Percentiles rank a stretch among this genome's conserved stretches.
Evolutionary conservation across 2,888 invertebrate genomes (phyloP).

Genomic region (Melolontha melolontha): DNA sequence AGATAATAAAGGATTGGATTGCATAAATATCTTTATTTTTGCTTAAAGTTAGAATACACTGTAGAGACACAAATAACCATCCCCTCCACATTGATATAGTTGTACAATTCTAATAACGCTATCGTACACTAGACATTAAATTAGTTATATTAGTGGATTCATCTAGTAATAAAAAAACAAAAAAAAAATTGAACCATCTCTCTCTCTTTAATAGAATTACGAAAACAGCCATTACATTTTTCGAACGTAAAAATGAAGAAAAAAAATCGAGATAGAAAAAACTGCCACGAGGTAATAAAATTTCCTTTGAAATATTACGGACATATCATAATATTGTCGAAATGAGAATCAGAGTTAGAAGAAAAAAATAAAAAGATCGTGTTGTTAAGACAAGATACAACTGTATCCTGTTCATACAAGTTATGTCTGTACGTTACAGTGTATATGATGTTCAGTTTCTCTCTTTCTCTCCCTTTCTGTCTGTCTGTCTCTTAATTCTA

Average conservation of each 20-base stretch:
- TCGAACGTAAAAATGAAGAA: slow-evolving; percentile 9
- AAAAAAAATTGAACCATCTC: too few relatives aligned
- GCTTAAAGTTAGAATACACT: too few relatives aligned
- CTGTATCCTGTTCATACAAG: slow-evolving; percentile 60
- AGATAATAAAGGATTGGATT: too few relatives aligned
- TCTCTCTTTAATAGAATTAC: too few relatives aligned
- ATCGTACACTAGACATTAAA: too few relatives aligned
- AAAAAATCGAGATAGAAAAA: not conserved
- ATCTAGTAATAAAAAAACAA: too few relatives aligned
- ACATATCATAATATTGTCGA: slow-evolving; percentile 64
- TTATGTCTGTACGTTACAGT: slow-evolving; percentile 40
- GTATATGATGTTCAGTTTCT: slow-evolving; percentile 15
- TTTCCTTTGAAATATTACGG: slow-evolving; percentile 48
- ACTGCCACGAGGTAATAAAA: slow-evolving; percentile 29
- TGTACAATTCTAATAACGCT: too few relatives aligned
- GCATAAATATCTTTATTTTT: too few relatives aligned
- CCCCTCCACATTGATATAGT: too few relatives aligned
- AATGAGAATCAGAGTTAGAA: slow-evolving; percentile 24
- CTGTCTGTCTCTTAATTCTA: not conserved
- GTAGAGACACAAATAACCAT: too few relatives aligned
- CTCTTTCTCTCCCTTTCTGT: slow-evolving; percentile 18
- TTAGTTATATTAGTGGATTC: too few relatives aligned
- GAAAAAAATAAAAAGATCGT: slow-evolving; percentile 27
- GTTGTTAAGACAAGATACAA: slow-evolving; percentile 60
- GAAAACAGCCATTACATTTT: not conserved